Base-by-base conservation (phyloP, 1,140 invertebrate genomes). In the Archivesica marissinica region DNA sequence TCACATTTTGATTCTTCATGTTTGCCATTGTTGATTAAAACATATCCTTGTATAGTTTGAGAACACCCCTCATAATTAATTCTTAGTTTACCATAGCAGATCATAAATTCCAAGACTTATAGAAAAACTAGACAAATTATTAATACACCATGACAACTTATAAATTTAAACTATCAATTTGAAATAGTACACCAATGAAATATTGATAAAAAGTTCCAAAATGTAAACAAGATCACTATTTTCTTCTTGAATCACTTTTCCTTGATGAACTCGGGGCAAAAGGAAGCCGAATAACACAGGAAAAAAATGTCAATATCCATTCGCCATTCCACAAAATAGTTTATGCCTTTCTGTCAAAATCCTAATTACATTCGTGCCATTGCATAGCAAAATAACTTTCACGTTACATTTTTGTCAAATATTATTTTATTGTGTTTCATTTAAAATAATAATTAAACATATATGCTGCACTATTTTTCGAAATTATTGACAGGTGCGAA, bases 1-100 rank as follows among this genome's bases (percentile, higher is more conserved):
- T 39, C 23, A 83, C 72, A 83, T 85, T 86, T 44, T 82, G 78
- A 68, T 90, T 79, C 59, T 85, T 59, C 86, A 89, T 86, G 77
- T 89, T 84, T 80, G 84, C 74, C 82, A 88, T 86, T 78, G 59
- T 78, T 47, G 20, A 78, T 25, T 28, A 23, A 30, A 39, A 64
- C 56, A 64, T 17, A 13, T 59, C 20, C 4, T 23, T 39, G 11
- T 30, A 23, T 25, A 20, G 20, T 64, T 78, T 78, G 76, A 78
- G 76, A 78, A 39, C 33, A 64, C 54, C 76, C 76, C 76, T 64
- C 68, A 72, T 72, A 72, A 72, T 72, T 20, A 47, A 72, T 47
- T 72, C 35, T 25, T 33, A 35, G 30, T 64, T 35, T 35, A 25
- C 13, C 23, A 13, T 33, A 64, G 30, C 2, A 33, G 13, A 25